Evolutionary conservation across 2,888 invertebrate species (phyloP).

Genomic region (Schrankia costaestrigalis): DNA sequence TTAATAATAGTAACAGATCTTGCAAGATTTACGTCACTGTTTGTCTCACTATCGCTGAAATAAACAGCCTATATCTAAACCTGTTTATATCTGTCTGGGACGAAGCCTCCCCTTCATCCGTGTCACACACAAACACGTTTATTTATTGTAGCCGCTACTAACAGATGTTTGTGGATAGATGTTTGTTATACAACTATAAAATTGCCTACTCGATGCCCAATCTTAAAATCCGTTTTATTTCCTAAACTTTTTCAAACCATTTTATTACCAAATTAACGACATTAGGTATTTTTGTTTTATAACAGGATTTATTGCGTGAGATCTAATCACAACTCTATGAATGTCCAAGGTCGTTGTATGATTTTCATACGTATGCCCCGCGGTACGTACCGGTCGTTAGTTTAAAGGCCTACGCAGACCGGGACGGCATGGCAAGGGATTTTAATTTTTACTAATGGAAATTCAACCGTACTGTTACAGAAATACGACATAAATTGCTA

Average conservation of each 20-base stretch:
- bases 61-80: too few species aligned
- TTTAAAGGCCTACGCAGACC: too few species aligned
- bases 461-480: too few species aligned
- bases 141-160: conserved; percentile 20
- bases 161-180: conserved; percentile 3
- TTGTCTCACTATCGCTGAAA: too few species aligned
- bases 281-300: conserved; percentile 29
- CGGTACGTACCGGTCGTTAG: conserved; percentile 36
- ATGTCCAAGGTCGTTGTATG: conserved; percentile 37
- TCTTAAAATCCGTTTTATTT: conserved; percentile 22
- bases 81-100: too few species aligned
- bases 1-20: too few species aligned
- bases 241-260: conserved; percentile 20
- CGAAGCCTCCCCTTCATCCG: conserved; percentile 20
- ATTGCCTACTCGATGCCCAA: conserved; percentile 11
- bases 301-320: conserved; percentile 30
- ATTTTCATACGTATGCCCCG: conserved; percentile 42
- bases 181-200: conserved; percentile 22
- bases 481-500: too few species aligned
- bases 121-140: conserved; percentile 14
- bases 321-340: conserved; percentile 30
- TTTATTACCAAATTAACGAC: conserved; percentile 24
- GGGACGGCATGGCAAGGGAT: too few species aligned
- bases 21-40: too few species aligned
- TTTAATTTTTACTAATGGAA: too few species aligned